Evolutionary conservation across 2,113 vertebrate genomes (phyloP).

Genomic region (Albula goreensis): DNA sequence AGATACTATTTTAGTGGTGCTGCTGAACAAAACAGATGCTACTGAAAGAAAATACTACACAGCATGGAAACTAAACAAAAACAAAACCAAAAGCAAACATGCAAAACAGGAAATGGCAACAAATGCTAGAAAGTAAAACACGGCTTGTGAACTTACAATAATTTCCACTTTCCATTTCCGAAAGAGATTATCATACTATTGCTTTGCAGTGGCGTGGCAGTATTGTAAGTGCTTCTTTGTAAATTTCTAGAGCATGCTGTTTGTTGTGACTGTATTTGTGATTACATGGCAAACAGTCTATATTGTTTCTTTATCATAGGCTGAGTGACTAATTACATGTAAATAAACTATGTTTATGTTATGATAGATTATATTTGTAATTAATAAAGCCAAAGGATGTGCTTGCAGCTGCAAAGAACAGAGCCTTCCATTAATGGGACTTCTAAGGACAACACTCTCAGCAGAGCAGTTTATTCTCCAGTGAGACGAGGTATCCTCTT

Average conservation of each 20-base stretch:
- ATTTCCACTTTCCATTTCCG: conserved; percentile 27
- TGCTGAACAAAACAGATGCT: conserved; percentile 54
- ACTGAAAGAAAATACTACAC: conserved; percentile 54
- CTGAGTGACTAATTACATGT: too few relatives aligned
- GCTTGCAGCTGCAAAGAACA: background rate
- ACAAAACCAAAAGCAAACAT: background rate
- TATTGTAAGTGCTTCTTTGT: background rate
- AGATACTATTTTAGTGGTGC: conserved; percentile 48
- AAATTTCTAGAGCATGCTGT: conserved; percentile 8
- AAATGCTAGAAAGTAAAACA: background rate
- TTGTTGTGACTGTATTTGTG: background rate
- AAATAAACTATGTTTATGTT: too few relatives aligned
- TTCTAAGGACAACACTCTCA: background rate
- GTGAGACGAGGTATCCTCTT: background rate
- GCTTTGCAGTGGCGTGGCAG: conserved; percentile 22
- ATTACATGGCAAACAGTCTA: background rate
- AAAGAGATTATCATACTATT: conserved; percentile 43
- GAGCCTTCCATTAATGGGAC: background rate
- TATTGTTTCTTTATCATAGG: background rate
- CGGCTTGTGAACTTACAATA: background rate
- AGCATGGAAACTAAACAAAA: background rate
- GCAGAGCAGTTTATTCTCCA: background rate
- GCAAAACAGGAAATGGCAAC: background rate
- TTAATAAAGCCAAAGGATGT: too few relatives aligned
- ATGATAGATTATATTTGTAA: too few relatives aligned